Evolutionary conservation across 2,113 vertebrate genomes (phyloP), one percentile per base, ranked within the genome.

Genomic region (Mionectes macconnelli): DNA sequence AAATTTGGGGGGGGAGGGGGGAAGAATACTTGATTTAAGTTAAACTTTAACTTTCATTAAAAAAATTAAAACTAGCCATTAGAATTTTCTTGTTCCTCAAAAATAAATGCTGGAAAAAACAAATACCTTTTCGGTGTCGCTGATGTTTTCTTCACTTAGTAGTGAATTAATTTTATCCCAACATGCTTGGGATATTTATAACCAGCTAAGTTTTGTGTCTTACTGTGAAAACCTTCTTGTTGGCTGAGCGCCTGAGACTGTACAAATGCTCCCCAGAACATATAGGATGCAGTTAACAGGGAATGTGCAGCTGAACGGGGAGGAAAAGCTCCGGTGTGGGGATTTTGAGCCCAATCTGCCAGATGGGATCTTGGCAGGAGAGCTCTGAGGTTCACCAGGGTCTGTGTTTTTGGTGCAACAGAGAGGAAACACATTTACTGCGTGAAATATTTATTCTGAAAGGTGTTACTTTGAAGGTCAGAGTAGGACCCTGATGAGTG

Each of bases 1-100:
- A 68, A 80, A 68, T 17, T 1, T 18, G 2, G 7, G 4, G 4
- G 2, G 4, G 0, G 1, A 2, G 4, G 2, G 4, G 0, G 1
- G 2, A 53, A n/a, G 6, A 27, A 42, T 47, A n/a, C 6, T 4
- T 70, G 2, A 66, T 7, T 3, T 19, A 39, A 62, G 27, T 28
- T 27, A 18, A 25, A 60, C 27, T 56, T 33, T 63, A 30, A 50
- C 27, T 50, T 14, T 27, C 49, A 57, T 35, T 27, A 14, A n/a
- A 33, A 10, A 52, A 25, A 9, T 4, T 6, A 14, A 67, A 55
- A 23, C 4, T 21, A 47, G 8, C 1, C 0, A 10, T 17, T 31
- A 15, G 2, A 11, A 6, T 30, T 33, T 57, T 18, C 25, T 59
- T 20, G 55, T 56, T 69, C 25, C 9, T 84, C 12, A 35, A 44